A percentile compares a stretch with the other conserved stretches of the same genome.
These are phyloP conservation scores for Daboia siamensis DNA, from an alignment of 2,113 vertebrate genomes.

Conservation along the genomic window DNA sequence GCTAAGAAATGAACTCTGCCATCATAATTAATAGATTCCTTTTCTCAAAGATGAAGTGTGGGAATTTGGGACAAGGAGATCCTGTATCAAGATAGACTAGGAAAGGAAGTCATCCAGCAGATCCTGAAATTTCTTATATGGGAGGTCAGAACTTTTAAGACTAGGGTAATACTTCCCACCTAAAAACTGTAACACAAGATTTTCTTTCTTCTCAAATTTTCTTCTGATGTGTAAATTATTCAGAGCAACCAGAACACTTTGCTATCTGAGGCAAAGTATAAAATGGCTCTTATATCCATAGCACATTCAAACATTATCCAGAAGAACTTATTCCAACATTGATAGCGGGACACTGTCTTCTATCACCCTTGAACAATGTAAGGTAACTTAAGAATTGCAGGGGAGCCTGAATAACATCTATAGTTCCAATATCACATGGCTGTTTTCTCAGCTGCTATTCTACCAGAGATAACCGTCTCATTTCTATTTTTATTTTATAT, in stretches of 20 bases:
- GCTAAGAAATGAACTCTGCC: constrained; percentile 13
- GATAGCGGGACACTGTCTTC: background rate
- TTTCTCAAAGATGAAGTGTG: constrained; percentile 5
- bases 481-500: background rate
- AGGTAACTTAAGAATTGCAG: background rate
- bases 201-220: background rate
- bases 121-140: background rate
- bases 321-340: background rate
- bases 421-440: background rate
- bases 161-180: background rate
- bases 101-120: background rate
- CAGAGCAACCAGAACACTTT: background rate
- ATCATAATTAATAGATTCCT: background rate
- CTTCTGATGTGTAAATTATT: background rate
- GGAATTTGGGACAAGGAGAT: background rate
- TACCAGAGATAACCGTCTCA: background rate
- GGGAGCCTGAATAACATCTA: background rate
- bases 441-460: background rate
- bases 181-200: background rate
- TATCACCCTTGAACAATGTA: background rate
- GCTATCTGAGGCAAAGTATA: background rate
- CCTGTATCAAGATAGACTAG: background rate
- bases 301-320: background rate
- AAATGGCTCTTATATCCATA: background rate
- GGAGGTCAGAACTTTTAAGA: background rate